A percentile compares a stretch with the other conserved stretches of the same genome.
Evolutionary conservation across 2,113 vertebrate genomes (phyloP).

Genomic region (Triplophysa rosa): DNA sequence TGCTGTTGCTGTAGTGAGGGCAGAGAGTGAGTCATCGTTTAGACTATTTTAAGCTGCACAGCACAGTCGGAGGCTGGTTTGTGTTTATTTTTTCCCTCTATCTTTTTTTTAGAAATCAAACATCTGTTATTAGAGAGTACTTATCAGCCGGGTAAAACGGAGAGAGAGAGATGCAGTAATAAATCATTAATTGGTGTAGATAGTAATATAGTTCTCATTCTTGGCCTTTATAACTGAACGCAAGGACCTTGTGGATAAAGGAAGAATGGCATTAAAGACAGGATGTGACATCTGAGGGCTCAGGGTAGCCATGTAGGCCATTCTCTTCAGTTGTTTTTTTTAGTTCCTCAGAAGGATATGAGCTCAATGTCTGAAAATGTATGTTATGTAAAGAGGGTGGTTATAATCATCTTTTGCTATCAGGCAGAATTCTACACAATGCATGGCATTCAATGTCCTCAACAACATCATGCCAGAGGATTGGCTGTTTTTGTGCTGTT

Average conservation of each 20-base stretch:
- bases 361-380: slow-evolving; percentile 35
- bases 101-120: slow-evolving; percentile 43
- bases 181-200: too few species aligned
- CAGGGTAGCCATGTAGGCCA: slow-evolving; percentile 11
- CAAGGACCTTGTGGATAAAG: not conserved
- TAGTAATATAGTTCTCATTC: too few species aligned
- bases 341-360: slow-evolving; percentile 28
- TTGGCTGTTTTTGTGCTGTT: slow-evolving; percentile 12
- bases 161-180: not conserved
- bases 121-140: slow-evolving; percentile 3
- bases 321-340: slow-evolving; percentile 10
- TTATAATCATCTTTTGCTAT: not conserved
- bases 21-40: slow-evolving; percentile 75
- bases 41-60: slow-evolving; percentile 71
- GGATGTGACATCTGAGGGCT: slow-evolving; percentile 34
- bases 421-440: slow-evolving; percentile 33
- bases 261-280: slow-evolving; percentile 18
- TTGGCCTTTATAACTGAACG: not conserved
- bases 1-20: slow-evolving; percentile 71
- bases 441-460: slow-evolving; percentile 19
- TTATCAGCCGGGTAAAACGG: not conserved
- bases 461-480: slow-evolving; percentile 25
- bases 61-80: slow-evolving; percentile 51
- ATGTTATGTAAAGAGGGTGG: slow-evolving; percentile 35
- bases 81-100: slow-evolving; percentile 6